Conservation (phyloP, 2,113 vertebrate genomes). For the Notarius lentiginosus region DNA sequence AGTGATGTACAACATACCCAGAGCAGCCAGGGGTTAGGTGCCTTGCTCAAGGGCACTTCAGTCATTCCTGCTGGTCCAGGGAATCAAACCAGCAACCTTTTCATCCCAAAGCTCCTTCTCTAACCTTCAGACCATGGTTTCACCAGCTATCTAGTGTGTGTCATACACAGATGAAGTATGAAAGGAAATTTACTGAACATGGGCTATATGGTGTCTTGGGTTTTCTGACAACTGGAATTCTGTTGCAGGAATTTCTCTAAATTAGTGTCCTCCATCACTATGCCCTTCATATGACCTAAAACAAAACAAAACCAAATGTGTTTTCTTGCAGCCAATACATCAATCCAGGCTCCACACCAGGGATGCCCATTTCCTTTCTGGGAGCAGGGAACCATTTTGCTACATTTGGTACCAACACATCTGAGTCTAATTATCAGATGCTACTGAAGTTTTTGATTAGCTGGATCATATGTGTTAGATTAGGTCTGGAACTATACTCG, state of each 20-base stretch:
- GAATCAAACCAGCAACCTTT: no score
- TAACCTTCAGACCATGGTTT: no score
- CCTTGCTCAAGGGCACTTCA: no score
- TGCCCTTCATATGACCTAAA: neutral
- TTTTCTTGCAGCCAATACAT: conserved; percentile 8
- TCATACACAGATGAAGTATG: neutral
- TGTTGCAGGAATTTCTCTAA: neutral
- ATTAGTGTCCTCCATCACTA: neutral
- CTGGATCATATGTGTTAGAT: neutral
- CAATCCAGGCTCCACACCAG: neutral
- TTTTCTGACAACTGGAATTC: neutral
- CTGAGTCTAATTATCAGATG: conserved; percentile 1
- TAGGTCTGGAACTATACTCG: neutral
- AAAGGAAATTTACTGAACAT: neutral
- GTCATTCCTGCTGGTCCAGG: no score
- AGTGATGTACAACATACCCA: no score
- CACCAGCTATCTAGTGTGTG: no score
- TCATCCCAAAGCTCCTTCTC: no score
- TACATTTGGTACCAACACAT: neutral
- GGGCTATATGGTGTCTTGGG: no score
- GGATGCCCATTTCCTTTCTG: conserved; percentile 9
- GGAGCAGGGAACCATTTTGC: neutral
- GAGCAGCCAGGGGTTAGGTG: no score
- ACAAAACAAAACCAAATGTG: neutral
- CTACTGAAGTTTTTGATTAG: conserved; percentile 9